Percentiles rank a stretch among this genome's conserved stretches.
phyloP scores from a whole-genome alignment of 1,140 invertebrate species.

The Drosophila subpulchrella region DNA sequence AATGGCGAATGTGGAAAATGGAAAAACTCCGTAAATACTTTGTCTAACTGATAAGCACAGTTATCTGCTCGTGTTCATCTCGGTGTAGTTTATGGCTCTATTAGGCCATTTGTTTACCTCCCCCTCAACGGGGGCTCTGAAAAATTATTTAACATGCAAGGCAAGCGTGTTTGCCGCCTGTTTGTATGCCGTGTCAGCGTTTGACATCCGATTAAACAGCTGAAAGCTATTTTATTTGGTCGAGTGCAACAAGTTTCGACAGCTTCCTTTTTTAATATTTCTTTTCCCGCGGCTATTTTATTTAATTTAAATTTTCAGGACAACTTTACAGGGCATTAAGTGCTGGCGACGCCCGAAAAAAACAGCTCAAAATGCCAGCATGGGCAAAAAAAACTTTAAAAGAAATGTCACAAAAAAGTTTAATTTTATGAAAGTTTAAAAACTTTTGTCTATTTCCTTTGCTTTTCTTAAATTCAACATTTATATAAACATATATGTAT shows the following conservation, averaged over 20 bases:
- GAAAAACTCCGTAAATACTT: constrained; percentile 38
- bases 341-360: background rate
- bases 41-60: constrained; percentile 32
- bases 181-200: constrained; percentile 31
- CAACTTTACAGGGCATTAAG: constrained; percentile 3
- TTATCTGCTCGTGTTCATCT: constrained; percentile 54
- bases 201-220: constrained; percentile 38
- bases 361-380: too few relatives aligned
- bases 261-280: constrained; percentile 9
- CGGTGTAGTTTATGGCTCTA: constrained; percentile 57
- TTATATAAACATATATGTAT: too few relatives aligned
- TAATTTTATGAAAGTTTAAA: too few relatives aligned
- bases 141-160: constrained; percentile 29
- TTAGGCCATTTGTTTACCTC: constrained; percentile 45
- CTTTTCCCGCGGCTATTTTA: constrained; percentile 42
- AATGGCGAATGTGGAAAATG: constrained; percentile 29
- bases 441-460: too few relatives aligned
- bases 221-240: constrained; percentile 29
- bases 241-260: constrained; percentile 14
- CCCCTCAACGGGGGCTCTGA: background rate
- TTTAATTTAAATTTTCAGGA: constrained; percentile 30
- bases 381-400: background rate
- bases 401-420: background rate
- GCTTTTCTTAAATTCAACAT: too few relatives aligned
- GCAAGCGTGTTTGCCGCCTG: constrained; percentile 14